Percentiles rank a stretch among this genome's conserved stretches.
Conservation (phyloP, 92 coral and sea anemone genomes). For the Paramuricea clavata region DNA sequence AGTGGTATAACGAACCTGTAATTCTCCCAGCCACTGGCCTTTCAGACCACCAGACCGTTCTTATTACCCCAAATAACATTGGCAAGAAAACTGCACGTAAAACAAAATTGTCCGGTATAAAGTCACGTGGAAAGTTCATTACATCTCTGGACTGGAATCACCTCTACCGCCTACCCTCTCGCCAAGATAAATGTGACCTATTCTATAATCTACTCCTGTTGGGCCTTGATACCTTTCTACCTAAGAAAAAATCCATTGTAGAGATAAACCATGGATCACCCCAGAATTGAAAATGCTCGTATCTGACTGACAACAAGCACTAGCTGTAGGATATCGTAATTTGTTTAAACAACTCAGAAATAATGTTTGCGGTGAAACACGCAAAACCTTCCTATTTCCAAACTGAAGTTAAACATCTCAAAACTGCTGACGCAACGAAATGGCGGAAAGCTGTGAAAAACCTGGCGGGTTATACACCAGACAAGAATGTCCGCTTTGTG, state of each 20-base stretch:
- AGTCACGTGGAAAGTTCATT: constrained; percentile 34
- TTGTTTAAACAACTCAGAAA: constrained; percentile 37
- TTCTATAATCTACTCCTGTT: constrained; percentile 35
- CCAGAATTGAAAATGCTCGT: constrained; percentile 55
- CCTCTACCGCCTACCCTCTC: constrained; percentile 43
- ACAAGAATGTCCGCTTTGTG: constrained; percentile 36
- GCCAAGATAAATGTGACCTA: too few species aligned
- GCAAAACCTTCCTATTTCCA: too few species aligned
- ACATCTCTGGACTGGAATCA: constrained; percentile 35
- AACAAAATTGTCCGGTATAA: constrained; percentile 14
- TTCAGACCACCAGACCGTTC: too few species aligned
- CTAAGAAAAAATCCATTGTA: constrained; percentile 19
- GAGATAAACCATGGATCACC: constrained; percentile 59
- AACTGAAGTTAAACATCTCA: constrained; percentile 47
- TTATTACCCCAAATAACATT: constrained; percentile 37
- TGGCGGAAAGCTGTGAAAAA: constrained; percentile 51
- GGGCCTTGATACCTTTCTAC: constrained; percentile 38
- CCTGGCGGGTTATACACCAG: constrained; percentile 45
- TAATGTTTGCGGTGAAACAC: constrained; percentile 20
- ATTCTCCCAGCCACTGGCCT: constrained; percentile 48
- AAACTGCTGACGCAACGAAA: constrained; percentile 48
- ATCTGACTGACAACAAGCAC: constrained; percentile 41
- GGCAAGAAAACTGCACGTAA: constrained; percentile 35
- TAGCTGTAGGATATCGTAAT: constrained; percentile 9
- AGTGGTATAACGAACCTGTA: too few species aligned